Conservation (phyloP, 2,113 vertebrate genomes). For the Pithys albifrons region DNA sequence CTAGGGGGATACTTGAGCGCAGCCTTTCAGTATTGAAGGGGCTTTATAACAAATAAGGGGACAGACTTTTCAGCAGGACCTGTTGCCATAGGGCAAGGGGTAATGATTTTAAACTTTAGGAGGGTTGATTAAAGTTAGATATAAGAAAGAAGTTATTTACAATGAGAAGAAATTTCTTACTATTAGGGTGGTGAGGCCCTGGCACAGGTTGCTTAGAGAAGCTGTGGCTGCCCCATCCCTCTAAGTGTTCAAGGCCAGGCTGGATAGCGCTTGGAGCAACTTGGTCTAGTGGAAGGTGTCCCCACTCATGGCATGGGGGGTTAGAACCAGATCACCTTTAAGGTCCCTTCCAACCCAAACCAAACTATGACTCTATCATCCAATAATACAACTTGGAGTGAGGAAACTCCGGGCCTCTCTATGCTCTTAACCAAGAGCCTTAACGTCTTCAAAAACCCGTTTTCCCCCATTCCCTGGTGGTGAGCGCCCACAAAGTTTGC, state of each 20-base stretch:
- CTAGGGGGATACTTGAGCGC: not conserved
- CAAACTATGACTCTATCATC: not conserved
- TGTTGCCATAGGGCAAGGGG: not conserved
- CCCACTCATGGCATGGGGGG: not conserved
- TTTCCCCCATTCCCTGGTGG: rapidly evolving
- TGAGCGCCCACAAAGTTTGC: not conserved
- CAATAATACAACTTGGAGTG: rapidly evolving
- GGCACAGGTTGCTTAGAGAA: not conserved
- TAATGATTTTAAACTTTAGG: not conserved
- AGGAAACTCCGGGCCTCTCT: not conserved
- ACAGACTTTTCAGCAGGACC: not conserved
- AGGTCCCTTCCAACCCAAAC: not conserved
- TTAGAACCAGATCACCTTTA: not conserved
- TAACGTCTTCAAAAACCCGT: rapidly evolving
- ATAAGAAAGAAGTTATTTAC: not conserved
- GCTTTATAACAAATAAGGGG: not conserved
- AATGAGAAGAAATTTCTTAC: not conserved
- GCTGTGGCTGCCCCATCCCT: not conserved
- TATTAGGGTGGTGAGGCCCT: no score
- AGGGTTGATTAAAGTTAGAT: rapidly evolving
- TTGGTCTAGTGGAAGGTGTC: not conserved
- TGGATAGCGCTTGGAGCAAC: not conserved
- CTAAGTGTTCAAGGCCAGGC: not conserved
- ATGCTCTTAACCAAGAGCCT: not conserved
- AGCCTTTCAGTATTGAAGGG: not conserved